Evolutionary conservation across 2,797 vertebrate genomes (phyloP), one percentile per base, ranked within the genome.

Genomic region (Sphenopsis melanotis): DNA sequence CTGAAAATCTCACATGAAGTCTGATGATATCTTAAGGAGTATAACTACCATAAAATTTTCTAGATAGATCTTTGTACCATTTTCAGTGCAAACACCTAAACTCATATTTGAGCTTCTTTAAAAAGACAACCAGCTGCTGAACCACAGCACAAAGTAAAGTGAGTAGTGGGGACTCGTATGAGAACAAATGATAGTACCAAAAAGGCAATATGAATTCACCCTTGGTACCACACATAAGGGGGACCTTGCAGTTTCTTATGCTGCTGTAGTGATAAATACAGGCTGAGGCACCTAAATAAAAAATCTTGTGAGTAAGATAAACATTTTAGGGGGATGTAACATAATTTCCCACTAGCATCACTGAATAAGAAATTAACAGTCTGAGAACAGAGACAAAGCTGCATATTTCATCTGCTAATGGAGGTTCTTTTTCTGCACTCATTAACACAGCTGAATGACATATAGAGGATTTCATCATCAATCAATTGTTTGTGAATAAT

Each of bases 401-500:
- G 50, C 46, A 52, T 95, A 86, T 91, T 94, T 96, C 85, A 93
- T 93, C 65, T 86, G 42, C 36, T 94, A 94, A 96, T 83, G 72
- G 89, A 81, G 36, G 53, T 81, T 91, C 76, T 94, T 91, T 71
- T 93, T 86, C 87, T 88, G 52, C n/a, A 63, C 65, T 94, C 69
- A 93, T 96, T 96, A 94, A 72, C 79, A 81, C 85, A 93, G 83
- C 85, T 87, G 93, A 93, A 80, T 90, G 93, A 92, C 94, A 94
- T 49, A 83, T 23, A 86, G 76, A 91, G 42, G 53, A 86, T 94
- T 94, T 93, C 80, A 94, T 90, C 93, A 91, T 94, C 93, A 91
- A 81, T 95, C 85, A 90, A 71, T 93, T 91, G 55, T 78, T 96
- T 96, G 85, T 93, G 93, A 96, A 90, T 94, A 95, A 94, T 94